Evolutionary conservation across 2,888 invertebrate genomes (phyloP).

Genomic region (Myopa tessellatipennis): DNA sequence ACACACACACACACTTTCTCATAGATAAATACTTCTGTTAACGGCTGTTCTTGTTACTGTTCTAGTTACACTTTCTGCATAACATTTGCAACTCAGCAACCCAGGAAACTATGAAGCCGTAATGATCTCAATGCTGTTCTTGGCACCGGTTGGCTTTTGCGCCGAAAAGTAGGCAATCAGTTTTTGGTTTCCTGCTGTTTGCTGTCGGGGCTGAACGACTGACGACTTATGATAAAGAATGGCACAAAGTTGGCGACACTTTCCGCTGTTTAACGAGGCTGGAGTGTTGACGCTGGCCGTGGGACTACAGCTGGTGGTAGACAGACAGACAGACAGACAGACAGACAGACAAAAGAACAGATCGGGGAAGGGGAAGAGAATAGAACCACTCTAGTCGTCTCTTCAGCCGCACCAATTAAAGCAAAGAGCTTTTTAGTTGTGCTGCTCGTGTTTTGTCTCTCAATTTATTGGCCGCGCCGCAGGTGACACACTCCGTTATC

Average conservation of each 20-base stretch:
- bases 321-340: no score
- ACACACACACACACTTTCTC: background rate
- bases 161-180: constrained; percentile 18
- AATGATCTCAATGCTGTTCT: constrained; percentile 2
- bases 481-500: constrained; percentile 51
- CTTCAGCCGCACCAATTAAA: constrained; percentile 45
- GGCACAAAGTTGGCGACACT: background rate
- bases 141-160: constrained; percentile 15
- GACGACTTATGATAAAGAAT: background rate
- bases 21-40: background rate
- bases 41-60: no score
- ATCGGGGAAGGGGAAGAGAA: background rate
- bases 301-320: no score
- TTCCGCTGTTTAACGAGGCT: background rate
- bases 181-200: constrained; percentile 1
- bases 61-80: background rate
- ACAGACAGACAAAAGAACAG: no score
- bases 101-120: constrained; percentile 3
- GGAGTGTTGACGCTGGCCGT: no score
- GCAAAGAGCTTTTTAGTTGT: constrained; percentile 34
- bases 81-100: background rate
- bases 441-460: constrained; percentile 27
- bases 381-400: background rate
- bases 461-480: constrained; percentile 60
- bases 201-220: background rate